phyloP scores from a whole-genome alignment of 92 coral and sea anemone species.

The Porites cylindrica region DNA sequence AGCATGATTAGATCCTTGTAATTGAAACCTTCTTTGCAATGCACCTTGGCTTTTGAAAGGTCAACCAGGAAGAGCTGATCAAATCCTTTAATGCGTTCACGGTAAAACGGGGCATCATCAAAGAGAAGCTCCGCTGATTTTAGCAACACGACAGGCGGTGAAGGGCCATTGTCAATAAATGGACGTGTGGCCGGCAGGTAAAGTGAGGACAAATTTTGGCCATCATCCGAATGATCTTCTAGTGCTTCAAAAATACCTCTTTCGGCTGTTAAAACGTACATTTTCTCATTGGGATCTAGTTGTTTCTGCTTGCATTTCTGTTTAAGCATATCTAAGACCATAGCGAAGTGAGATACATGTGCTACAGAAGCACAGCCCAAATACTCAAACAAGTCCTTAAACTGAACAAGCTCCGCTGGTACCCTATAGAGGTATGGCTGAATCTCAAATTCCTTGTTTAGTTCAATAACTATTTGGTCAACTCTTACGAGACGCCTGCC shows the following conservation, averaged over 20 bases:
- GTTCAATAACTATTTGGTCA: constrained; percentile 54
- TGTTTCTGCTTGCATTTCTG: not conserved
- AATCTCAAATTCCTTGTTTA: constrained; percentile 26
- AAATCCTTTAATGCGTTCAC: constrained; percentile 42
- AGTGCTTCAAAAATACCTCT: constrained; percentile 50
- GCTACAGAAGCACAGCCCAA: constrained; percentile 45
- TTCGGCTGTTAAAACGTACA: constrained; percentile 25
- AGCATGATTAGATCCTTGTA: constrained; percentile 46
- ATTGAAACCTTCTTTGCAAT: not conserved
- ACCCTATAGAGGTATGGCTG: constrained; percentile 54
- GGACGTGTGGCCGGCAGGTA: constrained; percentile 39
- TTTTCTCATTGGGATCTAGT: constrained; percentile 49
- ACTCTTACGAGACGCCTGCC: constrained; percentile 21
- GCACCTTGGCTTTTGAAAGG: not conserved
- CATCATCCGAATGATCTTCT: not conserved
- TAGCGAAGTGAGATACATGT: constrained; percentile 47
- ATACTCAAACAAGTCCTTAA: not conserved
- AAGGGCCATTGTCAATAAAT: not conserved
- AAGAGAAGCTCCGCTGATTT: constrained; percentile 57
- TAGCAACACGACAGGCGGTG: constrained; percentile 37
- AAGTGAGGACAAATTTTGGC: not conserved
- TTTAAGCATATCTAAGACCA: constrained; percentile 41
- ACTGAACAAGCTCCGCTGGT: constrained; percentile 37
- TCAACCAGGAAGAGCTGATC: constrained; percentile 45
- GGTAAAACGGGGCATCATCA: constrained; percentile 71